These are phyloP conservation scores for Neodiprion lecontei DNA, from an alignment of 1,140 invertebrate genomes.

Conservation along the genomic window DNA sequence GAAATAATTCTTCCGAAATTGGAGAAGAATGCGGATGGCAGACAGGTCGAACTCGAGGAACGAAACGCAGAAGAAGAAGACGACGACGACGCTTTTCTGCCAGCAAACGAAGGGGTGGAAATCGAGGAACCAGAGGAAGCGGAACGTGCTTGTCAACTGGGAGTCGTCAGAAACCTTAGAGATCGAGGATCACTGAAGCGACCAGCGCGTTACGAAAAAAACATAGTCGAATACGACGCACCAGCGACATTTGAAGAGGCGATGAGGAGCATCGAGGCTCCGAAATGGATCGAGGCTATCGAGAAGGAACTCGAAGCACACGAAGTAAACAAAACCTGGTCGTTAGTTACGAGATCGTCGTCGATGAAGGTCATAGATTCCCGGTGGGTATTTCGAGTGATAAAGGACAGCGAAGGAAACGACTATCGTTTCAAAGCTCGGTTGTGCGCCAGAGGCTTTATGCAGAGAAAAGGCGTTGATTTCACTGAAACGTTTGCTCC, in stretches of 20 bases:
- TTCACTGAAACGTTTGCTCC: conserved; percentile 14
- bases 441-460: conserved; percentile 38
- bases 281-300: background rate
- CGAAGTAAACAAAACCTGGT: conserved; percentile 9
- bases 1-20: too few relatives aligned
- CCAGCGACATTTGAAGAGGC: conserved; percentile 8
- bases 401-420: conserved; percentile 36
- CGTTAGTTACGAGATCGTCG: background rate
- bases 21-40: too few relatives aligned
- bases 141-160: too few relatives aligned
- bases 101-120: too few relatives aligned
- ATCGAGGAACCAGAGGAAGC: too few relatives aligned
- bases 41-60: too few relatives aligned
- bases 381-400: conserved; percentile 44
- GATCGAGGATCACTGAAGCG: background rate
- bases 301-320: background rate
- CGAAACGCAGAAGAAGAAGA: too few relatives aligned
- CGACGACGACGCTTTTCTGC: too few relatives aligned
- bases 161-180: too few relatives aligned
- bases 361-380: conserved; percentile 31
- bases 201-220: background rate
- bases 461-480: conserved; percentile 36
- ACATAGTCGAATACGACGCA: background rate
- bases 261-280: background rate
- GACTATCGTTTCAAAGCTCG: conserved; percentile 31